Conservation (phyloP, 2,888 invertebrate genomes). For the Hypselothyrea guttata region DNA sequence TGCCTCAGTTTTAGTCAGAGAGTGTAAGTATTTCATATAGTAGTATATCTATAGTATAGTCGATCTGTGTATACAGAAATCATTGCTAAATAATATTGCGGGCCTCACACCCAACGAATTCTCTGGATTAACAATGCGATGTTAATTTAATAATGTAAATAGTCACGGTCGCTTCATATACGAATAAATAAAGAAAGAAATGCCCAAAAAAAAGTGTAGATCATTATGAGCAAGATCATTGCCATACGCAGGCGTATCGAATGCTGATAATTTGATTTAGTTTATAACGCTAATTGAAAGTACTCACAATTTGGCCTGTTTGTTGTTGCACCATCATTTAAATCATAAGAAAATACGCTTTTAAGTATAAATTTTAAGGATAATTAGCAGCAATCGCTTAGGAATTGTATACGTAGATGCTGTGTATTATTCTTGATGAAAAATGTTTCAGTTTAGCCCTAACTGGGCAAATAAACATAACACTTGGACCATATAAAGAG, state of each 20-base stretch:
- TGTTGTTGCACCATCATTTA: conserved; percentile 10
- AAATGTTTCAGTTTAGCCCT: conserved; percentile 12
- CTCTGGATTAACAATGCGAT: conserved; percentile 65
- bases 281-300: conserved; percentile 69
- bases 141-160: conserved; percentile 71
- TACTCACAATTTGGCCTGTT: conserved; percentile 33
- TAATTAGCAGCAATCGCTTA: conserved; percentile 35
- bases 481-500: conserved; percentile 23
- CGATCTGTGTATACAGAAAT: conserved; percentile 20
- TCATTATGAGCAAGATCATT: conserved; percentile 15
- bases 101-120: conserved; percentile 28
- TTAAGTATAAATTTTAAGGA: conserved; percentile 56
- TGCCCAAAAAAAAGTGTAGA: conserved; percentile 23
- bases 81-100: conserved; percentile 35
- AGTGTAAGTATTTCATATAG: conserved; percentile 75
- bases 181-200: conserved; percentile 34
- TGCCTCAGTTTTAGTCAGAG: conserved; percentile 75
- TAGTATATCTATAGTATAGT: conserved; percentile 14
- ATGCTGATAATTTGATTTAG: conserved; percentile 74
- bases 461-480: conserved; percentile 47
- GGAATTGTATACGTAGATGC: too few relatives aligned
- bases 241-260: conserved; percentile 40
- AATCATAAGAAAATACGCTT: conserved; percentile 13
- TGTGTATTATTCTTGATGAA: conserved; percentile 53
- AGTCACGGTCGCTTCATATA: conserved; percentile 26